Base-by-base conservation (phyloP, 2,797 vertebrate genomes). In the Botia kubotai region DNA sequence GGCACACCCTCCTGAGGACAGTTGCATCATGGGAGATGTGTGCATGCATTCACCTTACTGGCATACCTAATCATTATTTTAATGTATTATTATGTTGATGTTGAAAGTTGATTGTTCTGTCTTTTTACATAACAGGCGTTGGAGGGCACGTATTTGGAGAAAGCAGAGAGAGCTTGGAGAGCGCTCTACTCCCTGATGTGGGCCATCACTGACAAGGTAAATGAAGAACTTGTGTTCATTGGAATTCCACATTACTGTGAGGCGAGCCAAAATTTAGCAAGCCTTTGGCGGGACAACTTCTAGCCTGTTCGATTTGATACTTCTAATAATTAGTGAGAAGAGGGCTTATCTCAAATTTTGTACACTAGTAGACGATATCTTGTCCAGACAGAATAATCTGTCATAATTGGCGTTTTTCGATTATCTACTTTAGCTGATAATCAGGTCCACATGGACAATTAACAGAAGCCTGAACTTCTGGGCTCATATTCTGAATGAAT, bases 101-200 rank as follows among this genome's bases (percentile, higher is more conserved):
- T 63, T 78, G 23, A 72, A 76, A 60, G 36, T 65, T 68, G 53
- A 57, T 36, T 16, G 5, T 36, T 82, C 26, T 74, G 63, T 72
- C 57, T 76, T 77, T 70, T 69, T 53, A 39, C 66, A 2, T 75
- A 67, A 63, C 87, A 99, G 97, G 94, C 94, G 0, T 90, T 91
- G 0, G 95, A 94, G 55, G 93, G 94, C 74, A 94, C 95, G 2
- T 97, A 96, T 88, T 87, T 97, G 90, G 94, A 95, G 87, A 96
- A 95, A 77, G 90, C 94, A 0, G 93, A 95, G 2, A 91, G 86
- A 26, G 23, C 23, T 26, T 26, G 23, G 23, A 26, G 23, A 26
- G 23, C 2, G 80, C 91, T 98, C 58, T 94, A 95, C 68, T 76
- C 87, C 0, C 89, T 96, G 48, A 95, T 97, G 93, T 91, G 93